Percentiles rank a stretch among this genome's conserved stretches.
Evolutionary conservation across 2,113 vertebrate species (phyloP).

Genomic region (Ochotona princeps): DNA sequence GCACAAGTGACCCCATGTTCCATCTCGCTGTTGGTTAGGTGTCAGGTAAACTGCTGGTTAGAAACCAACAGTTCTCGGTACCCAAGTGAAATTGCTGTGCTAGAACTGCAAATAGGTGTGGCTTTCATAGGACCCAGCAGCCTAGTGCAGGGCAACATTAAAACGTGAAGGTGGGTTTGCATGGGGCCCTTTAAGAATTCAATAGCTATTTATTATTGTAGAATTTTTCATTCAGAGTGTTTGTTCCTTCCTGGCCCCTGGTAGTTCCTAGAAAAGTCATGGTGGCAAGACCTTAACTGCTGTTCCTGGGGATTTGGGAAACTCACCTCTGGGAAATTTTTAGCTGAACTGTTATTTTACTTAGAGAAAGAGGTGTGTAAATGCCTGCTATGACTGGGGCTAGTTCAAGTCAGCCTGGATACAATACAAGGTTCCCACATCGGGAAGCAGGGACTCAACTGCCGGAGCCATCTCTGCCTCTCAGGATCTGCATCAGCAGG

Average conservation of each 20-base stretch:
- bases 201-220: not conserved
- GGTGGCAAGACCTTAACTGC: slow-evolving; percentile 42
- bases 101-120: not conserved
- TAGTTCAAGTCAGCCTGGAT: no score
- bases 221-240: slow-evolving; percentile 49
- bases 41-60: slow-evolving; percentile 17
- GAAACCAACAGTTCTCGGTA: not conserved
- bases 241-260: slow-evolving; percentile 43
- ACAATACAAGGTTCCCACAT: no score
- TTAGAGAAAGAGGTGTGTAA: no score
- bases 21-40: not conserved
- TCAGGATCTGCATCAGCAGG: no score
- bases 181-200: not conserved
- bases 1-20: slow-evolving; percentile 7
- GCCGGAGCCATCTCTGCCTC: no score
- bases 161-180: slow-evolving; percentile 40
- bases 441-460: no score
- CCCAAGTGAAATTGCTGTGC: not conserved
- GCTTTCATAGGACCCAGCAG: not conserved
- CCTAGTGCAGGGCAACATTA: not conserved
- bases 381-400: no score
- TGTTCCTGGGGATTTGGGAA: slow-evolving; percentile 26
- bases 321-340: slow-evolving; percentile 46
- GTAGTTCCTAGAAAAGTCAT: slow-evolving; percentile 29
- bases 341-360: not conserved